Evolutionary conservation across 2,888 invertebrate species (phyloP).

Genomic region (Achlya flavicornis): DNA sequence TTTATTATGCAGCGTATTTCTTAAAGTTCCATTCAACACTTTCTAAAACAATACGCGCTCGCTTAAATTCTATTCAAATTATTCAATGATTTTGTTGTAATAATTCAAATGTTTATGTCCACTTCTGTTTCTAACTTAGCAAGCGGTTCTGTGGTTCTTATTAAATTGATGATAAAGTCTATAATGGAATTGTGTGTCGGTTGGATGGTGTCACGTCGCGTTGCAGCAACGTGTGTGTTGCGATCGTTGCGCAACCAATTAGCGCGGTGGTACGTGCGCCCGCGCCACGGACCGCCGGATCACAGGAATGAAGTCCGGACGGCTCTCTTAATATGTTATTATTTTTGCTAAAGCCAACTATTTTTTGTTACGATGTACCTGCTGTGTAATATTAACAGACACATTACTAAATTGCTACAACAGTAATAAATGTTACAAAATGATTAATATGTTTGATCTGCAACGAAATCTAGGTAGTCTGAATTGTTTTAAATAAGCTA

Average conservation of each 20-base stretch:
- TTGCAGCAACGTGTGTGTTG: constrained; percentile 56
- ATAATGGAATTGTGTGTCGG: not conserved
- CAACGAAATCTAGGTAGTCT: constrained; percentile 4
- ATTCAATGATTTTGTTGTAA: constrained; percentile 64
- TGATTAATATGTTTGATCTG: constrained; percentile 1
- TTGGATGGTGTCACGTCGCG: constrained; percentile 15
- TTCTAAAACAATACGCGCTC: constrained; percentile 74
- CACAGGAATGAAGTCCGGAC: constrained; percentile 65
- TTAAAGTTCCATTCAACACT: constrained; percentile 63
- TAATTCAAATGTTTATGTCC: constrained; percentile 45
- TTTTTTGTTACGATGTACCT: constrained; percentile 25
- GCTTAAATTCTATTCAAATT: constrained; percentile 68
- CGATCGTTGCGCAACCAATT: constrained; percentile 70
- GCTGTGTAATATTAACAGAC: constrained; percentile 25
- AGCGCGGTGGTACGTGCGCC: constrained; percentile 45
- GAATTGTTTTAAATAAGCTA: constrained; percentile 5
- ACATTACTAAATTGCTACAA: constrained; percentile 22
- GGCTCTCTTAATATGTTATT: constrained; percentile 49
- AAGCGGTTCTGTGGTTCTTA: not conserved
- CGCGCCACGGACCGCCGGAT: constrained; percentile 63
- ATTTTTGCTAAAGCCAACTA: constrained; percentile 24
- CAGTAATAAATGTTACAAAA: constrained; percentile 29
- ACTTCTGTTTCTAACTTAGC: not conserved
- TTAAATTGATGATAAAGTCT: not conserved
- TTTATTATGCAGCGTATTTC: constrained; percentile 42